Evolutionary conservation across 2,888 invertebrate species (phyloP).

Genomic region (Geotrupes spiniger): DNA sequence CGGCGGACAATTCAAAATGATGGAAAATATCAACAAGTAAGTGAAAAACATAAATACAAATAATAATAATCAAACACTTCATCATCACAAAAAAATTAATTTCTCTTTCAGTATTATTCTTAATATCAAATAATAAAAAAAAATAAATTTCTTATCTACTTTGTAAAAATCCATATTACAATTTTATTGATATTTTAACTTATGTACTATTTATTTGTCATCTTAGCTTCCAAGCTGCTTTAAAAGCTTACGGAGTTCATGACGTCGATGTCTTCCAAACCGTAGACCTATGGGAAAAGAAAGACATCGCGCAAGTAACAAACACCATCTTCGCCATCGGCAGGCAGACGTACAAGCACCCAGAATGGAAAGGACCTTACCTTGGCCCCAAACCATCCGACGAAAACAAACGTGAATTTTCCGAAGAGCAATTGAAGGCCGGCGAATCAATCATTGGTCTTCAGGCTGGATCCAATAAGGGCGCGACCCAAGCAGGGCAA

Average conservation of each 20-base stretch:
- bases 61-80: background rate
- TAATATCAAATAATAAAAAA: no score
- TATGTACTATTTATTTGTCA: no score
- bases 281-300: constrained; percentile 94
- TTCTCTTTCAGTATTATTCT: constrained; percentile 37
- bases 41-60: constrained; percentile 40
- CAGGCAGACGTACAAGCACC: constrained; percentile 82
- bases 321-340: constrained; percentile 84
- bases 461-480: constrained; percentile 95
- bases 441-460: constrained; percentile 89
- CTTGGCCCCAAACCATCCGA: constrained; percentile 94
- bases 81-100: no score
- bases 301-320: constrained; percentile 82
- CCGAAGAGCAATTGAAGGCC: constrained; percentile 85
- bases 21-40: constrained; percentile 98
- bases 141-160: no score
- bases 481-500: constrained; percentile 88
- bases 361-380: constrained; percentile 82
- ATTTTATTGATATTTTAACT: no score
- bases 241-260: constrained; percentile 83
- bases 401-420: constrained; percentile 91
- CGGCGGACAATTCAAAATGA: constrained; percentile 98
- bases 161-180: no score
- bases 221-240: constrained; percentile 77
- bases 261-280: constrained; percentile 96